phyloP scores from a whole-genome alignment of 2,888 invertebrate species.

The Chymomyza caudatula region DNA sequence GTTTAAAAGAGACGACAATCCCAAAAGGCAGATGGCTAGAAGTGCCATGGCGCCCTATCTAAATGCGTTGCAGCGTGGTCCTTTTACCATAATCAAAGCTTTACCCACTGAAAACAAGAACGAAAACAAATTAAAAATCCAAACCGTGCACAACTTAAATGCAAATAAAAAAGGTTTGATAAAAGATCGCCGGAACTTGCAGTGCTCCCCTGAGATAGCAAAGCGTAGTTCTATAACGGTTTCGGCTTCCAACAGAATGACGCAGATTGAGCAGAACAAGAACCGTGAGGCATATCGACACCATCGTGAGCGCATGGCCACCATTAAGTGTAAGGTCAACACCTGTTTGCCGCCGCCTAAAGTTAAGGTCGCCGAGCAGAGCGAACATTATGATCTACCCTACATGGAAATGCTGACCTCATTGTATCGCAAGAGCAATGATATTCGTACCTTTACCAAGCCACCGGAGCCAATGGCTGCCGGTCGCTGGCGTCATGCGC shows the following conservation, averaged over 20 bases:
- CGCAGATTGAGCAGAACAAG: constrained; percentile 39
- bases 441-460: constrained; percentile 52
- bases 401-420: constrained; percentile 66
- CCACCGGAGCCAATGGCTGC: constrained; percentile 56
- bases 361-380: constrained; percentile 28
- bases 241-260: constrained; percentile 21
- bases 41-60: constrained; percentile 28
- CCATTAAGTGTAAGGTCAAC: constrained; percentile 63
- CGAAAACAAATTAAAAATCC: neutral
- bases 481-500: constrained; percentile 51
- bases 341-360: constrained; percentile 50
- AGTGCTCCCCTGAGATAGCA: too few relatives aligned
- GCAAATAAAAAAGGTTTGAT: constrained; percentile 31
- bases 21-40: constrained; percentile 1
- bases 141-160: constrained; percentile 48
- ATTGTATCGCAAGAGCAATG: constrained; percentile 55
- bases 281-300: constrained; percentile 57
- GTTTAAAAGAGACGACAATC: constrained; percentile 47
- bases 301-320: constrained; percentile 61
- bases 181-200: constrained; percentile 44
- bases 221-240: too few relatives aligned
- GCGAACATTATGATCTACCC: constrained; percentile 50
- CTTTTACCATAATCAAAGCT: constrained; percentile 46
- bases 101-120: neutral
- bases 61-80: constrained; percentile 49